Conservation (phyloP, 2,113 vertebrate species). For the Rhinichthys klamathensis region DNA sequence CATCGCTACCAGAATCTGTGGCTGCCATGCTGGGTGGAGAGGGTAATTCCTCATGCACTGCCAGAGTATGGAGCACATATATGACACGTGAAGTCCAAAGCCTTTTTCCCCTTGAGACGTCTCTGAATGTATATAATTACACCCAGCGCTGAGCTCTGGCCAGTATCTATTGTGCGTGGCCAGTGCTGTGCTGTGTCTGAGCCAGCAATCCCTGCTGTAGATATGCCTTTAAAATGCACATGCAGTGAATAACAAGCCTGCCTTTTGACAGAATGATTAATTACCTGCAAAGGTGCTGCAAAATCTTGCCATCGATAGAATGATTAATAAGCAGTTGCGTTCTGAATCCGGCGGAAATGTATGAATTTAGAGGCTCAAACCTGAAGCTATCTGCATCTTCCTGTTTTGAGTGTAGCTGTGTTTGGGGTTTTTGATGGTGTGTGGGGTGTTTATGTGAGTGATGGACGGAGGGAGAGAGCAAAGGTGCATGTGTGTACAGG, state of each 20-base stretch:
- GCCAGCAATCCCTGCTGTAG: constrained; percentile 41
- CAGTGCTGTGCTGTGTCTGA: constrained; percentile 1
- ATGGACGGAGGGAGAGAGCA: background rate
- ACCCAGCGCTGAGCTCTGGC: constrained; percentile 29
- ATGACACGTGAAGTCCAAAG: constrained; percentile 18
- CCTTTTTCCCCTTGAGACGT: constrained; percentile 11
- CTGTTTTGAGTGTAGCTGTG: background rate
- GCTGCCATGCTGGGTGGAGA: constrained; percentile 32
- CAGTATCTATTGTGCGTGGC: constrained; percentile 32
- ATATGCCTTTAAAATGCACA: constrained; percentile 51
- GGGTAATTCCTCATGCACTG: constrained; percentile 19
- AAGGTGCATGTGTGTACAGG: background rate
- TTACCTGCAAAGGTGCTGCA: constrained; percentile 66
- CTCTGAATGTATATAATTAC: constrained; percentile 52
- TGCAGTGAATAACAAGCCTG: constrained; percentile 68
- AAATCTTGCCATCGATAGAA: constrained; percentile 65
- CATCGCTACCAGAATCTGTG: constrained; percentile 42
- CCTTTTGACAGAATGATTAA: constrained; percentile 71
- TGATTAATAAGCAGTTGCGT: constrained; percentile 66
- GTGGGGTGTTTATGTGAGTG: constrained; percentile 33
- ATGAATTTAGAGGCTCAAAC: constrained; percentile 1
- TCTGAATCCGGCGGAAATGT: constrained; percentile 33
- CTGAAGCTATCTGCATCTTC: background rate
- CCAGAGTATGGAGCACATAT: constrained; percentile 15
- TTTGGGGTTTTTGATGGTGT: constrained; percentile 37